Evolutionary conservation across 2,797 vertebrate species (phyloP), one percentile per base, ranked within the genome.

Genomic region (Rhabdophis nuchalis): DNA sequence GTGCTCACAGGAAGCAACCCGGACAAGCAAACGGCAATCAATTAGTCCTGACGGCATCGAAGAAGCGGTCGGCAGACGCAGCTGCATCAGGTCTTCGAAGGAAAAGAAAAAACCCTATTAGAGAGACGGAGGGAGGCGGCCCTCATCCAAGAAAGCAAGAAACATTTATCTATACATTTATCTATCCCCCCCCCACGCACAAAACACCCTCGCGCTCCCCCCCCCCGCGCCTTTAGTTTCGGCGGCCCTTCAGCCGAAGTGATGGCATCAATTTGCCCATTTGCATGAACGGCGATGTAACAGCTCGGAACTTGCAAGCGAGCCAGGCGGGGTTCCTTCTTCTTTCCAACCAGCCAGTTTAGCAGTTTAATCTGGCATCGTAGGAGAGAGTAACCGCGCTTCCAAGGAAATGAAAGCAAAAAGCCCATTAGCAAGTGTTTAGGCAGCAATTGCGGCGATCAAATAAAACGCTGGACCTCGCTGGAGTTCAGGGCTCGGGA

Each of bases 41-140:
- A 93, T 97, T 92, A 93, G 93, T 92, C 95, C 96, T 96, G 96
- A 94, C 95, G 41, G 95, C 96, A 96, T 96, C 93, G 91, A 93
- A 95, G 95, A 95, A 96, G 93, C 93, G 82, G 94, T 94, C 95
- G 95, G 93, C 18, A 91, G 95, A 36, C 93, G 92, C 92, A 41
- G 87, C 87, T 88, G 93, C 93, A 93, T 57, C 89, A 90, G 89
- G 92, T 94, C 93, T 94, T 92, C 29, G 93, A 93, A 93, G 92
- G 95, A 94, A 91, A 95, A 57, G 94, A 90, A 77, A 72, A 92
- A 92, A 93, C 88, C 87, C 68, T 94, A 77, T 95, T 94, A 95
- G 57, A n/a, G 92, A 85, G 90, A 27, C 27, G 0, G 53, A 8
- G 11, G 1, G 50, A 1, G 2, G 86, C 93, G 92, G 85, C 89